Base-by-base conservation (phyloP, 2,888 invertebrate genomes). In the Caenorhabditis sp. region DNA sequence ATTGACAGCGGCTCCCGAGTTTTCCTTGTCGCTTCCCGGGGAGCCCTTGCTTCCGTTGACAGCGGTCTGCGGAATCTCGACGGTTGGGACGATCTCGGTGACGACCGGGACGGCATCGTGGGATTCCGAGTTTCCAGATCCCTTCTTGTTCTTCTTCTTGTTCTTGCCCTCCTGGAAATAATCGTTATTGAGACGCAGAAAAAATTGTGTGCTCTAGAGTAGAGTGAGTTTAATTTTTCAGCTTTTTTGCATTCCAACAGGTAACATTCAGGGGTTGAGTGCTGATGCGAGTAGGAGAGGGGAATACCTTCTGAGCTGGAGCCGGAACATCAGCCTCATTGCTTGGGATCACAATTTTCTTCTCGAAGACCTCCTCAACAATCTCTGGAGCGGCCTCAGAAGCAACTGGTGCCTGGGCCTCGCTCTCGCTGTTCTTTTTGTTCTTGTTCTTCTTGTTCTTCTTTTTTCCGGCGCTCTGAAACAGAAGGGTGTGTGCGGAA, bases 381-480 rank as follows among this genome's bases (percentile, higher is more conserved):
- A 66, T 52, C 32, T 73, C 68, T 39, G 77, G 70, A 50, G 62
- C 41, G 9, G 32, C 35, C 37, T 66, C 66, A 30, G 56, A 39
- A 20, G 48, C 56, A n/a, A 58, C 35, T 30, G 59, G 46, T 20
- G 63, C 50, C 3, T 30, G 26, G 3, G 32, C 37, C 26, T 77
- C 77, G 30, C 72, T 72, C 39, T 77, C 66, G 30, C 72, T 77
- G 30, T 62, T 61, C 48, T 65, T 71, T 46, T 65, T 63, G 32
- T 77, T 77, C 66, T 77, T 77, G 15, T 72, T 72, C 45, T 77
- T 77, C 76, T 77, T 77, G 43, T 75, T 75, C 26, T 66, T 63
- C 53, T 70, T 70, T 37, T 59, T 59, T 35, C 59, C 68, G 17
- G 68, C 20, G 35, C 30, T 50, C 68, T 68, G 58, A 32, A 68